Conservation (phyloP, 2,888 invertebrate species). For the Microctonus aethiopoides region DNA sequence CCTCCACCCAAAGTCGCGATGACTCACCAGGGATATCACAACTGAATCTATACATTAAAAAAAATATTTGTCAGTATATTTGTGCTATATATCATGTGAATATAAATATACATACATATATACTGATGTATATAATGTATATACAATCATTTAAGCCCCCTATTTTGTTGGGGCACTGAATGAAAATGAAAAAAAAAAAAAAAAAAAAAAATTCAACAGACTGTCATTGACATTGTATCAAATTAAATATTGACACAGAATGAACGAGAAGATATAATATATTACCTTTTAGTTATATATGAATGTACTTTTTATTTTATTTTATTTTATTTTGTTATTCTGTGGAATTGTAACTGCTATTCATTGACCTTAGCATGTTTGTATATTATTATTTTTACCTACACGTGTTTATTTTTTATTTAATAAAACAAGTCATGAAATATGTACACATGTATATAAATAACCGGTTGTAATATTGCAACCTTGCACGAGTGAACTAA, state of each 20-base stretch:
- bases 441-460: background rate
- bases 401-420: background rate
- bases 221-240: slow-evolving; percentile 2
- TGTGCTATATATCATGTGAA: background rate
- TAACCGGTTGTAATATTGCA: slow-evolving; percentile 21
- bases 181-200: too few relatives aligned
- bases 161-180: background rate
- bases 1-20: slow-evolving; percentile 24
- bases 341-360: background rate
- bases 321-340: background rate
- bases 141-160: background rate
- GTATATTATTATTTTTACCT: background rate
- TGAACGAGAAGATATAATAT: background rate
- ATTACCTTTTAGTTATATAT: background rate
- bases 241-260: slow-evolving; percentile 10
- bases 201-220: slow-evolving; percentile 8
- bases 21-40: slow-evolving; percentile 35
- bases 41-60: slow-evolving; percentile 19
- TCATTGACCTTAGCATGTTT: slow-evolving; percentile 8
- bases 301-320: too few relatives aligned
- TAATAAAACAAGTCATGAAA: slow-evolving; percentile 11
- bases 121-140: too few relatives aligned
- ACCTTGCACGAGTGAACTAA: slow-evolving; percentile 26
- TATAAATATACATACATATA: background rate
- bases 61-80: too few relatives aligned